phyloP scores from a whole-genome alignment of 2,888 invertebrate species.

The Dolichopus griseipennis region DNA sequence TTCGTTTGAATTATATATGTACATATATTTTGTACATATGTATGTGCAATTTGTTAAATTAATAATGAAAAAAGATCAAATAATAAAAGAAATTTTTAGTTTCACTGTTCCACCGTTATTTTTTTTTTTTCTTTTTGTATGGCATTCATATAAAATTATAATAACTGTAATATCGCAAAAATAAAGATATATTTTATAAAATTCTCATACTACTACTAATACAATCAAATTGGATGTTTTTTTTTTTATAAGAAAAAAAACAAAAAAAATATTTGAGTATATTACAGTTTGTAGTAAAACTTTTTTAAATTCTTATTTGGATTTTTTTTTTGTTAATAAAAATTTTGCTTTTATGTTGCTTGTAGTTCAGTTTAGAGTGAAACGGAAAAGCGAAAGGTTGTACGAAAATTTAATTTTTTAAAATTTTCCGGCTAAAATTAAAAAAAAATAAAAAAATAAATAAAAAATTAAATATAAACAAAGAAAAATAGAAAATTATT shows the following conservation, averaged over 20 bases:
- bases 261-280: neutral
- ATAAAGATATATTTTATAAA: neutral
- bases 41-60: too few relatives aligned
- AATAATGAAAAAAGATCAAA: too few relatives aligned
- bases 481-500: too few relatives aligned
- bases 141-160: too few relatives aligned
- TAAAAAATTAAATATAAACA: too few relatives aligned
- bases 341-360: neutral
- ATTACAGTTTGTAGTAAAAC: too few relatives aligned
- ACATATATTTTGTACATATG: too few relatives aligned
- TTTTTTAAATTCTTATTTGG: neutral
- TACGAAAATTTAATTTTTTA: neutral
- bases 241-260: neutral
- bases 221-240: neutral
- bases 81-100: too few relatives aligned
- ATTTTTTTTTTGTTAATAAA: neutral
- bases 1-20: too few relatives aligned
- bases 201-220: neutral
- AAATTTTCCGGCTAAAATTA: neutral
- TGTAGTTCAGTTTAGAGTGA: neutral
- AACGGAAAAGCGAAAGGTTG: constrained; percentile 1
- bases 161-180: neutral
- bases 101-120: too few relatives aligned
- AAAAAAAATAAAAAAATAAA: neutral
- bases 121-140: too few relatives aligned